A percentile compares a stretch with the other conserved stretches of the same genome.
These are phyloP conservation scores for Papilio xuthus DNA, from an alignment of 1,140 invertebrate genomes.

Conservation along the genomic window DNA sequence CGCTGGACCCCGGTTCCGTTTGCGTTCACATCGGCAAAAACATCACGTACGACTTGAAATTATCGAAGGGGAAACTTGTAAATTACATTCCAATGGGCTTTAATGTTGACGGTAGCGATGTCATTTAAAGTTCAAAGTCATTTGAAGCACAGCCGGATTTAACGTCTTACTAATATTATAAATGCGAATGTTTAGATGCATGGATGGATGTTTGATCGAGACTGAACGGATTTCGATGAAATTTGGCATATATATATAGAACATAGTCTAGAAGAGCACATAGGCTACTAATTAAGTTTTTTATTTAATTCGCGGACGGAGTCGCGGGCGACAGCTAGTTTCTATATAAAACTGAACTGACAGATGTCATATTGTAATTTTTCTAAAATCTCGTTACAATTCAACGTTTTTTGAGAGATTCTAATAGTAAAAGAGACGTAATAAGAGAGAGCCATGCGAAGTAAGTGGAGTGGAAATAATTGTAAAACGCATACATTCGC, in stretches of 20 bases:
- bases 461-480: slow-evolving; percentile 59
- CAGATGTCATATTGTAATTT: neutral
- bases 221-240: no score
- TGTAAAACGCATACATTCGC: slow-evolving; percentile 59
- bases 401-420: slow-evolving; percentile 8
- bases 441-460: slow-evolving; percentile 13
- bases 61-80: slow-evolving; percentile 56
- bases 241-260: no score
- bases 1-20: slow-evolving; percentile 51
- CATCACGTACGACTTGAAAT: slow-evolving; percentile 54
- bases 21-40: slow-evolving; percentile 51
- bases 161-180: no score
- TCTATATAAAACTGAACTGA: neutral
- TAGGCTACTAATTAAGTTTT: no score
- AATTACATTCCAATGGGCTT: slow-evolving; percentile 44
- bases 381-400: neutral
- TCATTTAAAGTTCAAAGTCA: neutral
- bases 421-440: neutral
- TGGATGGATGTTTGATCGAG: no score
- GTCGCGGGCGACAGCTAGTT: no score
- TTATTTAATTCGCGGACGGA: no score
- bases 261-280: no score
- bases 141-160: neutral
- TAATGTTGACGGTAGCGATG: slow-evolving; percentile 43
- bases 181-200: no score